These are phyloP conservation scores for Dasyurus viverrinus DNA, from an alignment of 2,113 vertebrate genomes.

Conservation along the genomic window DNA sequence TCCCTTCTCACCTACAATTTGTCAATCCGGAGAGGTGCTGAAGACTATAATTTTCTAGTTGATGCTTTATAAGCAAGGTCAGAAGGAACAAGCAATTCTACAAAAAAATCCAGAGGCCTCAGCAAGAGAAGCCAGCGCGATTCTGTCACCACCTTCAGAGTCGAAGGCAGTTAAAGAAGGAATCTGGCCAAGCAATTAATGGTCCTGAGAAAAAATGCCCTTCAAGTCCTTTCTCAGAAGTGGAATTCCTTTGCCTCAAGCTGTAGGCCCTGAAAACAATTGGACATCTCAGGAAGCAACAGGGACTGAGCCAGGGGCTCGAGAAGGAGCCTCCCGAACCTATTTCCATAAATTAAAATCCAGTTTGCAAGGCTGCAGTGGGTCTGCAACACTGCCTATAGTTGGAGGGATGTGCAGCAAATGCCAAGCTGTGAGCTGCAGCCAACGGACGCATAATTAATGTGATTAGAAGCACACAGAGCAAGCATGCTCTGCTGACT, in stretches of 20 bases:
- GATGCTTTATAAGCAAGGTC: slow-evolving; percentile 81
- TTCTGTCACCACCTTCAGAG: slow-evolving; percentile 54
- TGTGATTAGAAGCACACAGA: slow-evolving; percentile 85
- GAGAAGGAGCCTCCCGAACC: not conserved
- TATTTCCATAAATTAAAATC: not conserved
- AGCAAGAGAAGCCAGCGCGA: slow-evolving; percentile 57
- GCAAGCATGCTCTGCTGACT: slow-evolving; percentile 81
- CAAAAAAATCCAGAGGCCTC: slow-evolving; percentile 64
- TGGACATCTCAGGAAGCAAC: slow-evolving; percentile 28
- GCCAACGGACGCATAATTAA: slow-evolving; percentile 84
- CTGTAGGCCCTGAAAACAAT: slow-evolving; percentile 38
- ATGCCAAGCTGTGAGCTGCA: slow-evolving; percentile 80
- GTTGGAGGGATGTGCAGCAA: slow-evolving; percentile 76
- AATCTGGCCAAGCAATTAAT: slow-evolving; percentile 24
- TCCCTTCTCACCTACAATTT: slow-evolving; percentile 79
- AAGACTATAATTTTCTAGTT: slow-evolving; percentile 83
- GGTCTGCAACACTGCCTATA: slow-evolving; percentile 63
- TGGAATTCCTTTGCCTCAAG: slow-evolving; percentile 45
- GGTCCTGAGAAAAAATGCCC: slow-evolving; percentile 52
- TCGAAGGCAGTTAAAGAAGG: slow-evolving; percentile 24
- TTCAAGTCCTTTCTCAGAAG: slow-evolving; percentile 49
- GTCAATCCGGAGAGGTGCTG: slow-evolving; percentile 72
- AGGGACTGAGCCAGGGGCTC: not conserved
- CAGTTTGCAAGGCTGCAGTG: slow-evolving; percentile 46
- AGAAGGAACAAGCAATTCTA: slow-evolving; percentile 73